These are phyloP conservation scores for Bombus pyrosoma DNA, from an alignment of 1,140 invertebrate species.

Conservation along the genomic window DNA sequence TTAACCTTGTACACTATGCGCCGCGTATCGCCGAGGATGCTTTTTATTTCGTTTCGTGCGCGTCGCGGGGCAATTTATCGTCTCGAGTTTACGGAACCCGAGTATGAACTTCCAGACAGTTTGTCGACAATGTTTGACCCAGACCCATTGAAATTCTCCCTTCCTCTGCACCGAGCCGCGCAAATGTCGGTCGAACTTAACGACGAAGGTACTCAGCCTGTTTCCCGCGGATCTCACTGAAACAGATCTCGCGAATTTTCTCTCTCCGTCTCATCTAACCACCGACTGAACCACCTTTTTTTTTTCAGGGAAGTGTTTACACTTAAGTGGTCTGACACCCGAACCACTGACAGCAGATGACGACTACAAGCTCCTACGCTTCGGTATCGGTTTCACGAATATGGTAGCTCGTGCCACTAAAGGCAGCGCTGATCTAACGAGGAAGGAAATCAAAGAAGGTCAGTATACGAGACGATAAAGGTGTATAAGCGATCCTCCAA, in stretches of 20 bases:
- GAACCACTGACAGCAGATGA: constrained; percentile 98
- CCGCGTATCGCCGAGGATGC: background rate
- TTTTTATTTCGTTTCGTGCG: constrained; percentile 10
- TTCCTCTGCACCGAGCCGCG: background rate
- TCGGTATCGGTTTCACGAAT: constrained; percentile 98
- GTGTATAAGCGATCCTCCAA: background rate
- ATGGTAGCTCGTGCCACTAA: constrained; percentile 97
- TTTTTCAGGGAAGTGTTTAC: constrained; percentile 94
- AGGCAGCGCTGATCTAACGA: constrained; percentile 96
- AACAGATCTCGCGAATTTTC: background rate
- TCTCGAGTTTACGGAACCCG: constrained; percentile 33
- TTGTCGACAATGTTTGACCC: constrained; percentile 42
- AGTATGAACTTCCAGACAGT: constrained; percentile 42
- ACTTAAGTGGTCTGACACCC: constrained; percentile 95
- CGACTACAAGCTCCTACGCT: constrained; percentile 95
- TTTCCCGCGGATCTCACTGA: constrained; percentile 10
- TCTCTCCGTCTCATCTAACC: too few species aligned
- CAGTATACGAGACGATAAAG: constrained; percentile 43
- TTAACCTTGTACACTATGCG: background rate
- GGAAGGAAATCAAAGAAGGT: constrained; percentile 98
- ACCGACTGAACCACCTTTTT: constrained; percentile 18
- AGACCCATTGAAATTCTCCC: constrained; percentile 40
- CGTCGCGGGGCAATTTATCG: constrained; percentile 30
- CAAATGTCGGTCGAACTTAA: constrained; percentile 45
- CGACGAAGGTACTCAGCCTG: constrained; percentile 29